phyloP scores from a whole-genome alignment of 2,888 invertebrate species.

The Spodoptera picta region DNA sequence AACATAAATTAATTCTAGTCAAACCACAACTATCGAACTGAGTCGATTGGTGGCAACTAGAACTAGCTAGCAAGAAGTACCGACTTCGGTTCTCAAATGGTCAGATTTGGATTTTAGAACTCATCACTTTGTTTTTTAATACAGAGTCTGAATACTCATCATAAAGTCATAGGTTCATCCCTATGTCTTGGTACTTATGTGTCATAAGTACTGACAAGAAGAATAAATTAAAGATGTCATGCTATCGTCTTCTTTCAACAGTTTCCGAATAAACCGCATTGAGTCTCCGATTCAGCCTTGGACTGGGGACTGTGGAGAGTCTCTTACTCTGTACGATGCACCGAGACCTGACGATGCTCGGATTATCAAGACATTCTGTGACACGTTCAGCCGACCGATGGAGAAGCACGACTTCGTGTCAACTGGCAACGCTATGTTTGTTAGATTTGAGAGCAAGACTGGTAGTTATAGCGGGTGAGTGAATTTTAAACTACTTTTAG shows the following conservation, averaged over 20 bases:
- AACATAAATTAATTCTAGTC: too few relatives aligned
- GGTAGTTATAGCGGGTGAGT: slow-evolving; percentile 96
- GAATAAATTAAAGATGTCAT: too few relatives aligned
- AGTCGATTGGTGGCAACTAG: too few relatives aligned
- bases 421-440: slow-evolving; percentile 95
- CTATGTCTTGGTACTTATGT: too few relatives aligned
- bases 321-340: slow-evolving; percentile 96
- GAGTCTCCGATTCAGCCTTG: slow-evolving; percentile 95
- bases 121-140: too few relatives aligned
- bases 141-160: too few relatives aligned
- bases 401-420: slow-evolving; percentile 98
- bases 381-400: slow-evolving; percentile 97
- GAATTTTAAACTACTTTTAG: not conserved
- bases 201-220: too few relatives aligned
- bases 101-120: too few relatives aligned
- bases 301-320: slow-evolving; percentile 96
- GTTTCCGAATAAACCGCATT: slow-evolving; percentile 96
- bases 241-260: slow-evolving; percentile 64
- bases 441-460: slow-evolving; percentile 96
- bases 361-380: slow-evolving; percentile 98
- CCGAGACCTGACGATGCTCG: slow-evolving; percentile 95
- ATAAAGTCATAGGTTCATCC: too few relatives aligned
- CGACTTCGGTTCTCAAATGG: too few relatives aligned
- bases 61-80: too few relatives aligned
- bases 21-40: too few relatives aligned